A percentile compares a stretch with the other conserved stretches of the same genome.
Evolutionary conservation across 2,113 vertebrate species (phyloP).

Genomic region (Cyanoderma ruficeps): DNA sequence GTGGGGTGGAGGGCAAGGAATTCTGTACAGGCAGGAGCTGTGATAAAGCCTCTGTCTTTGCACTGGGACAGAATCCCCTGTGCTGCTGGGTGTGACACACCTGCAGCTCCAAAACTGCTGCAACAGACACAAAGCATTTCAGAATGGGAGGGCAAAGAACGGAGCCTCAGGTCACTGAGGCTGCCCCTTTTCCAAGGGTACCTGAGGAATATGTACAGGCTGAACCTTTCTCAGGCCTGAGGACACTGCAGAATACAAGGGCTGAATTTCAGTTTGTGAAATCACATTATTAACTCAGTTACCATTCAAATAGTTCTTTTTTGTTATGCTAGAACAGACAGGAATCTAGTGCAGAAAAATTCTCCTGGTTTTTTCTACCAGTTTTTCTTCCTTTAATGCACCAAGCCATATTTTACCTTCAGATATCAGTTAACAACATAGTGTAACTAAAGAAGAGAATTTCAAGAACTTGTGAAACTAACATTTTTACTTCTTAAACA

Average conservation of each 20-base stretch:
- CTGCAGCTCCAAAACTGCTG: not conserved
- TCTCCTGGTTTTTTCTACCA: not conserved
- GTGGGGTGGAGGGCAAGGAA: accelerated
- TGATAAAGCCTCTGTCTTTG: too few relatives aligned
- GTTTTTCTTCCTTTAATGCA: not conserved
- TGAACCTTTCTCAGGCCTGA: not conserved
- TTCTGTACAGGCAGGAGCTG: not conserved
- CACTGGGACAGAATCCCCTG: accelerated
- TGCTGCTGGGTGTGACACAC: accelerated
- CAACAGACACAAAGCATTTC: too few relatives aligned
- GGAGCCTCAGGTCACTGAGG: not conserved
- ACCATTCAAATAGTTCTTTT: not conserved
- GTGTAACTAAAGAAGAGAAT: not conserved
- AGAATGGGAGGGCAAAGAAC: not conserved
- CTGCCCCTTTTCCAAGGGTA: not conserved
- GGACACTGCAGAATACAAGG: not conserved
- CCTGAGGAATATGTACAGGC: accelerated
- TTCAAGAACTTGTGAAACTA: not conserved
- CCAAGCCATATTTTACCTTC: not conserved
- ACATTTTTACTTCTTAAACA: not conserved
- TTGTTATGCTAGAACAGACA: not conserved
- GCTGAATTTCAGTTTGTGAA: not conserved
- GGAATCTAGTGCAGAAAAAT: not conserved
- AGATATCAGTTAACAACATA: not conserved
- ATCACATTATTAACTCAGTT: not conserved